Percentiles rank a stretch among this genome's conserved stretches.
phyloP scores from a whole-genome alignment of 2,888 invertebrate genomes.

The Plebejus argus region DNA sequence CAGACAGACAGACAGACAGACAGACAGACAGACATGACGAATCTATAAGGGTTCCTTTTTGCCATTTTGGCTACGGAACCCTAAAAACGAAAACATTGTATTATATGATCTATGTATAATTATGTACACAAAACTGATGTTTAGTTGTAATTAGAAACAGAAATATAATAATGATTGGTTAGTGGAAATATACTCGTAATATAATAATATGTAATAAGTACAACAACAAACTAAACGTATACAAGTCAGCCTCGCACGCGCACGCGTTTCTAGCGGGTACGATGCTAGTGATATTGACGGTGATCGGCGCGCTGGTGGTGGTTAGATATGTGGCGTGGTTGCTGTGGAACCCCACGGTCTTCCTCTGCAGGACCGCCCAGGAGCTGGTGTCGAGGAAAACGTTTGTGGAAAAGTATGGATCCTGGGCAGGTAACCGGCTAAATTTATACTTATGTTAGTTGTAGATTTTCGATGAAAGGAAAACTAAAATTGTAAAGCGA shows the following conservation, averaged over 20 bases:
- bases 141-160: not conserved
- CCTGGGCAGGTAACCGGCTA: not conserved
- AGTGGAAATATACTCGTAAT: not conserved
- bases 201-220: too few species aligned
- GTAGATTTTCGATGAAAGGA: too few species aligned
- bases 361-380: too few species aligned
- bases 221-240: not conserved
- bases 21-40: too few species aligned
- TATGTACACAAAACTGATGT: not conserved
- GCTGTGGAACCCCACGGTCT: slow-evolving; percentile 18
- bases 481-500: too few species aligned
- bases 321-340: not conserved
- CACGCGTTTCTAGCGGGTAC: slow-evolving; percentile 1
- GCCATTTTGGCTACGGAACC: too few species aligned
- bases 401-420: slow-evolving; percentile 15
- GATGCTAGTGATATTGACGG: not conserved
- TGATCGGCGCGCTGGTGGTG: not conserved
- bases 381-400: slow-evolving; percentile 8
- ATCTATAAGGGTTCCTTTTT: too few species aligned
- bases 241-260: not conserved
- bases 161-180: not conserved
- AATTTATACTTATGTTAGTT: too few species aligned
- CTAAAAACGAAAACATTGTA: too few species aligned
- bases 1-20: too few species aligned
- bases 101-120: not conserved